Evolutionary conservation across 2,113 vertebrate genomes (phyloP).

Genomic region (Taurulus bubalis): DNA sequence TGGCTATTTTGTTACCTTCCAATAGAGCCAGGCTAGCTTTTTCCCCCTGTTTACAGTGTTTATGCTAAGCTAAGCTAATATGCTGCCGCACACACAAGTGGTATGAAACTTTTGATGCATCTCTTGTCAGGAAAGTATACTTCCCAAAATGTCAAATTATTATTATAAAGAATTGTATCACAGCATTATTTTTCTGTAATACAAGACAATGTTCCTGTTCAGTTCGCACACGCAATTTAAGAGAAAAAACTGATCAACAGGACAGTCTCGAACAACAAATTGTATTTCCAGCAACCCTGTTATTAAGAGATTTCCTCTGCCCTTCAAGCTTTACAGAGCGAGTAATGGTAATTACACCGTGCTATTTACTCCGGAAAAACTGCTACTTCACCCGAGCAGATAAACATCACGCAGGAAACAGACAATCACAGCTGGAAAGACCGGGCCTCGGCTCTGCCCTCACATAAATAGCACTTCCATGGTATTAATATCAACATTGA

Average conservation of each 20-base stretch:
- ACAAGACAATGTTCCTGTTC: neutral
- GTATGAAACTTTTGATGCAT: neutral
- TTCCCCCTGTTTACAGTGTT: neutral
- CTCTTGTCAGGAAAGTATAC: neutral
- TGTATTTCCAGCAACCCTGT: constrained; percentile 3
- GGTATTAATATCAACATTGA: constrained; percentile 52
- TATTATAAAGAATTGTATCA: neutral
- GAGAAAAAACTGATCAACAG: neutral
- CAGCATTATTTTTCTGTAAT: neutral
- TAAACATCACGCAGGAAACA: constrained; percentile 77
- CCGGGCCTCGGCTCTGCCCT: constrained; percentile 12
- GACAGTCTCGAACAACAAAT: neutral
- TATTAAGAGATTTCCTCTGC: constrained; percentile 40
- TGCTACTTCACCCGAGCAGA: constrained; percentile 71
- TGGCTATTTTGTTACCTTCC: constrained; percentile 1
- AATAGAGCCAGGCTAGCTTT: too few species aligned
- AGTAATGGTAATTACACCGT: constrained; percentile 53
- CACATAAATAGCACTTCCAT: constrained; percentile 58
- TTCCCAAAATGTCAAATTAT: neutral
- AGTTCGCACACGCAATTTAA: neutral
- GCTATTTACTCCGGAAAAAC: constrained; percentile 60
- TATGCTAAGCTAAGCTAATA: neutral
- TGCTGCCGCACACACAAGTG: too few species aligned
- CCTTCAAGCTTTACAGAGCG: constrained; percentile 24
- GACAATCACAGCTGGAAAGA: constrained; percentile 68